Base-by-base conservation (phyloP, 2,113 vertebrate genomes). In the Sterna hirundo region DNA sequence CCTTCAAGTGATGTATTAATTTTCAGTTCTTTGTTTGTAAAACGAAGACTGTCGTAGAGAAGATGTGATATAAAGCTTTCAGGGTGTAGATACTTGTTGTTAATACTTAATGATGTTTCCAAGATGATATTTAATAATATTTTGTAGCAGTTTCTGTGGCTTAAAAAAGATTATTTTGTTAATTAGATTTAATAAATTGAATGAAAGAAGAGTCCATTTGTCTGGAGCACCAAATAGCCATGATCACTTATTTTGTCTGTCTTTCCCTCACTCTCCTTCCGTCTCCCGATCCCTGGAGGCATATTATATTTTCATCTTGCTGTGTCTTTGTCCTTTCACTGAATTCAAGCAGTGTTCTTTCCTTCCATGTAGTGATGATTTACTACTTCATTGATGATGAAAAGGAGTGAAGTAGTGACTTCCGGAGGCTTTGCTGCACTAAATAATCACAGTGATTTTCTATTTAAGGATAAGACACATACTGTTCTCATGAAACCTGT, bases 181-280 rank as follows among this genome's bases (percentile, higher is more conserved):
- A 94, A 94, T 95, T 87, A 83, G 49, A 76, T 95, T 88, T 38
- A 84, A 69, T 84, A 88, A 83, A 79, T 88, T 72, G 47, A 90
- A 86, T 92, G 54, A 64, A 87, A 90, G 36, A 49, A 66, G 26
- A 83, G 55, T 85, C 58, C 30, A 57, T 91, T 93, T 86, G 54
- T 87, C 49, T 94, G 12, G 8, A 81, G 13, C 19, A 86, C 54
- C 52, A 68, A 82, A 71, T 57, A 87, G 18, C 26, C 74, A 10
- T 60, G 54, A 80, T 60, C 8, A 10, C 13, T 80, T 90, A 11
- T 54, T 85, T 83, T 76, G 27, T 79, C 40, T 88, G 58, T 83
- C n/a, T 87, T 89, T 60, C 46, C 40, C 69, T 91, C 9, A 13
- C 22, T 80, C 21, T 85, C 5, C n/a, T 82, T 71, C 72, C 0